Conservation (phyloP, 2,888 invertebrate genomes). For the Halictus quadricinctus region DNA sequence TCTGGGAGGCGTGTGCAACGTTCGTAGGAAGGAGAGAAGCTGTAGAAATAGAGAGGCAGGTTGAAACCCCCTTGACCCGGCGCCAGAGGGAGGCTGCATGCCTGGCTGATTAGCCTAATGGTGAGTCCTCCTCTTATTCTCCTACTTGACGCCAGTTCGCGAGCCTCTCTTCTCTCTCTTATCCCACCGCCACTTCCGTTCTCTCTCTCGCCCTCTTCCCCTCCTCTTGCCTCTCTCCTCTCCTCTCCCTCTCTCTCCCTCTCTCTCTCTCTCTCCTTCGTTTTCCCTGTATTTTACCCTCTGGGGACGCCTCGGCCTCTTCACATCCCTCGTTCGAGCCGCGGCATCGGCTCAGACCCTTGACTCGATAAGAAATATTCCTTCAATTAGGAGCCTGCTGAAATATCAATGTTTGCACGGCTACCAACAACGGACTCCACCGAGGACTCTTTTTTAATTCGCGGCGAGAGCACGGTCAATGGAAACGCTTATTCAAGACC, state of each 20-base stretch:
- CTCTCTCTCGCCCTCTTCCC: slow-evolving; percentile 45
- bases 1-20: slow-evolving; percentile 56
- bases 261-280: slow-evolving; percentile 20
- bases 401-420: slow-evolving; percentile 71
- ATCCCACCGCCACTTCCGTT: slow-evolving; percentile 49
- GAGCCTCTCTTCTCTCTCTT: slow-evolving; percentile 70
- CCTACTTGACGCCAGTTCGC: slow-evolving; percentile 80
- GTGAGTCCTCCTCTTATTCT: slow-evolving; percentile 79
- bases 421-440: slow-evolving; percentile 35
- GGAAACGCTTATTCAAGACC: not conserved
- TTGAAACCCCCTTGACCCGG: slow-evolving; percentile 78
- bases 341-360: slow-evolving; percentile 66
- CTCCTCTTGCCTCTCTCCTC: slow-evolving; percentile 25
- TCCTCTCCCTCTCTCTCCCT: slow-evolving; percentile 24
- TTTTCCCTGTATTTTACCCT: slow-evolving; percentile 34
- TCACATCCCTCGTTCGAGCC: slow-evolving; percentile 56
- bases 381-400: slow-evolving; percentile 75
- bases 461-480: slow-evolving; percentile 30
- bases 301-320: slow-evolving; percentile 55
- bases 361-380: slow-evolving; percentile 77
- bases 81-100: slow-evolving; percentile 75
- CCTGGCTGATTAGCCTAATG: slow-evolving; percentile 82
- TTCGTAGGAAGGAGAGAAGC: slow-evolving; percentile 62
- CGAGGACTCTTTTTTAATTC: slow-evolving; percentile 38
- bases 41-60: slow-evolving; percentile 72